Percentiles rank a stretch among this genome's conserved stretches.
Evolutionary conservation across 2,113 vertebrate genomes (phyloP).

Genomic region (Perca flavescens): DNA sequence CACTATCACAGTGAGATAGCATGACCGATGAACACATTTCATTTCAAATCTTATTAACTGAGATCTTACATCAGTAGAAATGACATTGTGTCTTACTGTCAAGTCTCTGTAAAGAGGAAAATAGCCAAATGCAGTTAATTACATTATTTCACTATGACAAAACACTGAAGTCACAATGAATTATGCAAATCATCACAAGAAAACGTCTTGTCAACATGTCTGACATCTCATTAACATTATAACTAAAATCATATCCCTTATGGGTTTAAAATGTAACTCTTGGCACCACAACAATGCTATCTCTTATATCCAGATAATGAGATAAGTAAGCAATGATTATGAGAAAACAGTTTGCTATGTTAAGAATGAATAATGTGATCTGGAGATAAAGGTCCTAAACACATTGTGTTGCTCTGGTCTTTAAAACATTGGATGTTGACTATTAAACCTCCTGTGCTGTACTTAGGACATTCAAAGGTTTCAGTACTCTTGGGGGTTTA

Average conservation of each 20-base stretch:
- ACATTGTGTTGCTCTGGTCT: background rate
- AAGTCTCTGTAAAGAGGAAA: background rate
- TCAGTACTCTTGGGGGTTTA: background rate
- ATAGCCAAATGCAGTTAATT: background rate
- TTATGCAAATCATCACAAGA: slow-evolving; percentile 5
- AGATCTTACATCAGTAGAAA: background rate
- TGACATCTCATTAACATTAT: slow-evolving; percentile 5
- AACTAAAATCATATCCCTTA: slow-evolving; percentile 5
- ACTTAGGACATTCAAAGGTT: slow-evolving; percentile 1
- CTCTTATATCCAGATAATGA: slow-evolving; percentile 27
- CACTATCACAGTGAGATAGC: background rate
- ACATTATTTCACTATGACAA: background rate
- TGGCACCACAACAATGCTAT: background rate
- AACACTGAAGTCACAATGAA: background rate
- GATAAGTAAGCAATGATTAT: slow-evolving; percentile 12
- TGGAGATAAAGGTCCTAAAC: slow-evolving; percentile 17
- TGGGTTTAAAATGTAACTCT: slow-evolving; percentile 13
- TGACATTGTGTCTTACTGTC: background rate
- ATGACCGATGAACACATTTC: background rate
- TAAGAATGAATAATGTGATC: slow-evolving; percentile 6
- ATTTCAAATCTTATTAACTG: background rate
- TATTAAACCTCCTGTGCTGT: background rate
- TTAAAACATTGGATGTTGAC: background rate
- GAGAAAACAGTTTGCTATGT: slow-evolving; percentile 21
- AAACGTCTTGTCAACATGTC: slow-evolving; percentile 4